Base-by-base conservation (phyloP, 92 coral and sea anemone species). In the Paramuricea clavata region DNA sequence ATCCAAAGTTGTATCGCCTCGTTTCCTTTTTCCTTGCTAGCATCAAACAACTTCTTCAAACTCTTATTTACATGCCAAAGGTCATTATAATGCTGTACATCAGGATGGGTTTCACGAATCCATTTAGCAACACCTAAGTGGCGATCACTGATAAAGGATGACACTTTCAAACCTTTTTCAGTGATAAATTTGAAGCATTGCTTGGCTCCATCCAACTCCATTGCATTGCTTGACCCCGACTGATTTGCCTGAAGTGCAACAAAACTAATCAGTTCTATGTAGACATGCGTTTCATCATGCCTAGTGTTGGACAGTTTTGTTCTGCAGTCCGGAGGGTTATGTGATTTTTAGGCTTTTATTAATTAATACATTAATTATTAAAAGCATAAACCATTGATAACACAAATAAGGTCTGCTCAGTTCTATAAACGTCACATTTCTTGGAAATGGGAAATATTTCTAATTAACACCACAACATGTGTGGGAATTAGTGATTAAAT, bases 151-250 rank as follows among this genome's bases (percentile, higher is more conserved):
- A 71, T 83, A 72, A 83, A 72, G 33, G 68, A 57, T 25, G 41
- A 23, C 0, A 83, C 68, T 7, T 21, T 13, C n/a, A 83, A n/a
- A 8, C 87, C 87, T 1, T 19, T 52, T 9, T 28, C 56, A 16
- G 49, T 33, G 35, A 70, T 6, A 52, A 22, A 50, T 15, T 71
- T 30, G 59, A 83, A 83, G 44, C 87, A 68, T 39, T 27, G 11
- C 65, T 68, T 83, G 19, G 87, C 87, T 9, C 87, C 87, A 16
- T 13, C 87, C 10, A 82, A 81, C 7, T 82, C 87, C 78, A 82
- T 82, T 7, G 87, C 87, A 28, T 65, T 43, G 52, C 87, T 82
- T 15, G 82, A 69, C 17, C 87, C 87, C 7, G 61, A 31, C 54
- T 82, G 60, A 36, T 82, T 82, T 9, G 87, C 87, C 87, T 82